Conservation (phyloP, 2,888 invertebrate genomes). For the Tanytarsus gracilentus region DNA sequence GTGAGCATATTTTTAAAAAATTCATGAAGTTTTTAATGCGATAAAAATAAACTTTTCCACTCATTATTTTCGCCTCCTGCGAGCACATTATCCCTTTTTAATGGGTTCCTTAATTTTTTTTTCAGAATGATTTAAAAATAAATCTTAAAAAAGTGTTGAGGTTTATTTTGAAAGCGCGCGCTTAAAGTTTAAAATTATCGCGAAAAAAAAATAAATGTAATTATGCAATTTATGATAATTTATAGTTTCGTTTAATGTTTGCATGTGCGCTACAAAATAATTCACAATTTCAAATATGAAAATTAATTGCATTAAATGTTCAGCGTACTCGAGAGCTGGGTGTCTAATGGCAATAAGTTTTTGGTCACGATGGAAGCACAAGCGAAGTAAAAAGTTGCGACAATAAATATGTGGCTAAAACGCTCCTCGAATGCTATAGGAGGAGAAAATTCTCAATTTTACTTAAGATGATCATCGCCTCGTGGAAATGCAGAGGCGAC, state of each 20-base stretch:
- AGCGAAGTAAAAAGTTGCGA: background rate
- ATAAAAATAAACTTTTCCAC: conserved; percentile 21
- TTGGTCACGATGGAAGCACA: background rate
- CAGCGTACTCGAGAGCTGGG: background rate
- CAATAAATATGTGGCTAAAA: conserved; percentile 21
- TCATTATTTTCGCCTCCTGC: background rate
- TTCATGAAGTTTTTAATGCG: conserved; percentile 25
- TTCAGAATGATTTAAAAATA: background rate
- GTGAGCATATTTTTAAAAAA: conserved; percentile 18
- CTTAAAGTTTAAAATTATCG: no score
- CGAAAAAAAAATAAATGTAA: no score
- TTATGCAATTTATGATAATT: no score
- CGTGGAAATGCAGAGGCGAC: background rate
- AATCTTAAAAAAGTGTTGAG: background rate
- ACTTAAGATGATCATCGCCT: background rate
- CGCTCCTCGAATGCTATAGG: background rate
- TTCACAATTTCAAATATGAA: background rate
- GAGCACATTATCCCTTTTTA: conserved; percentile 18
- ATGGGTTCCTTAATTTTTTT: conserved; percentile 1
- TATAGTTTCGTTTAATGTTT: no score
- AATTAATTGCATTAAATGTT: conserved; percentile 3
- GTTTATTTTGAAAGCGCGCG: no score
- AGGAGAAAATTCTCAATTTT: background rate
- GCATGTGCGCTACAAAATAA: no score
- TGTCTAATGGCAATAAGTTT: background rate